These are phyloP conservation scores for Epinephelus malabaricus DNA, from an alignment of 2,797 vertebrate genomes.

Conservation along the genomic window DNA sequence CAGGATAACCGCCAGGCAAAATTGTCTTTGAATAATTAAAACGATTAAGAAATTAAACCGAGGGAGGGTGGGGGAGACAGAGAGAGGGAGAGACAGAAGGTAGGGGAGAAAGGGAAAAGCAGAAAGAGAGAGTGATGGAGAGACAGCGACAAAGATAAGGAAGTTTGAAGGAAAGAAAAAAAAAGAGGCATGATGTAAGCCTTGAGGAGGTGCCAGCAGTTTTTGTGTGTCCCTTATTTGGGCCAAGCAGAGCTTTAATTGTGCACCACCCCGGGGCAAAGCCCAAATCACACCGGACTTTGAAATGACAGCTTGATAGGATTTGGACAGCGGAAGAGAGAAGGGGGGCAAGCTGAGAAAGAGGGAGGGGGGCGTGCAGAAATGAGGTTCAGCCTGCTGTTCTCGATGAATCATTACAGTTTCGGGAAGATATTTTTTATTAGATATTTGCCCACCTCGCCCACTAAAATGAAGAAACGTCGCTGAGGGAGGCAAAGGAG, in stretches of 20 bases:
- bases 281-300: constrained; percentile 80
- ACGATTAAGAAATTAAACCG: constrained; percentile 75
- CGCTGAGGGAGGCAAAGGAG: constrained; percentile 38
- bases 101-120: constrained; percentile 32
- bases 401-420: constrained; percentile 62
- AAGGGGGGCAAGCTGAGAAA: constrained; percentile 31
- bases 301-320: constrained; percentile 83
- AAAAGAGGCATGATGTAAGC: constrained; percentile 92
- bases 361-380: neutral
- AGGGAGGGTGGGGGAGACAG: constrained; percentile 16
- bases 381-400: constrained; percentile 62
- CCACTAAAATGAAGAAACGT: constrained; percentile 42
- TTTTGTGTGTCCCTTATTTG: constrained; percentile 88
- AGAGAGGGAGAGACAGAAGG: neutral
- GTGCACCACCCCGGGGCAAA: constrained; percentile 78
- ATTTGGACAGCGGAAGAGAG: constrained; percentile 68
- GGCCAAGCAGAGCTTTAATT: constrained; percentile 91
- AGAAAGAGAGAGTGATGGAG: constrained; percentile 28
- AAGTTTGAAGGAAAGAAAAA: constrained; percentile 38
- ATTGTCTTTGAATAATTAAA: constrained; percentile 81
- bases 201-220: constrained; percentile 93
- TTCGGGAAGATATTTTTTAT: constrained; percentile 55
- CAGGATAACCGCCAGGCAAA: constrained; percentile 72
- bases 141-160: constrained; percentile 39
- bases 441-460: constrained; percentile 53